Evolutionary conservation across 1,140 invertebrate genomes (phyloP), one percentile per base, ranked within the genome.

Genomic region (Dendroctonus ponderosae): DNA sequence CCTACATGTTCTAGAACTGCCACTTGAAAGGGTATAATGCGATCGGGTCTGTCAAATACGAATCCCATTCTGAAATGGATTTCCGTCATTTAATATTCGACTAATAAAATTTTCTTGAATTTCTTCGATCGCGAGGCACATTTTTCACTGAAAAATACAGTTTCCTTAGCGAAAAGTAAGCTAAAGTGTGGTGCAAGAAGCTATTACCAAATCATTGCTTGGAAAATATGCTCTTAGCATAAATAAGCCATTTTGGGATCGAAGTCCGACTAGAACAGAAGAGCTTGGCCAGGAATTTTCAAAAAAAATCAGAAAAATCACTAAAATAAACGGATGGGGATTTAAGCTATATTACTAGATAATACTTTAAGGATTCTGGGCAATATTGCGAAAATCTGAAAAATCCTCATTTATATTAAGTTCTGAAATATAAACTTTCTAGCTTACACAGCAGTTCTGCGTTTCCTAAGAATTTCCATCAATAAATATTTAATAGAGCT

Each of bases 1-100:
- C 26, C 26, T 26, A 26, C 1, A 26, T 26, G 3, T 26, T 26
- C 26, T 26, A 26, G 26, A 26, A 26, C 26, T 26, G 26, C 26
- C 26, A 26, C 26, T 26, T 26, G 26, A 46, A 46, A 26, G 56
- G 5, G n/a, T 41, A 59, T 44, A 59, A 59, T 26, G 41, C 56
- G 9, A 59, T 59, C 58, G 58, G 1, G 50, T 37, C 58, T 61
- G 58, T 61, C 58, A 61, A 49, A 61, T 50, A 42, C 58, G 58
- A 50, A 49, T 50, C 46, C 58, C 46, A 61, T 61, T 61, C 58
- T 14, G 43, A 61, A 61, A 50, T 61, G 58, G 58, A 61, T 61
- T 61, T 50, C 44, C 58, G 15, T 61, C 58, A 61, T 61, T 61
- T 61, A 61, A n/a, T 42, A 61, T 61, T 61, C 58, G 15, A 6